Percentiles rank a stretch among this genome's conserved stretches.
Evolutionary conservation across 2,888 invertebrate genomes (phyloP).

Genomic region (Drosophila yooni): DNA sequence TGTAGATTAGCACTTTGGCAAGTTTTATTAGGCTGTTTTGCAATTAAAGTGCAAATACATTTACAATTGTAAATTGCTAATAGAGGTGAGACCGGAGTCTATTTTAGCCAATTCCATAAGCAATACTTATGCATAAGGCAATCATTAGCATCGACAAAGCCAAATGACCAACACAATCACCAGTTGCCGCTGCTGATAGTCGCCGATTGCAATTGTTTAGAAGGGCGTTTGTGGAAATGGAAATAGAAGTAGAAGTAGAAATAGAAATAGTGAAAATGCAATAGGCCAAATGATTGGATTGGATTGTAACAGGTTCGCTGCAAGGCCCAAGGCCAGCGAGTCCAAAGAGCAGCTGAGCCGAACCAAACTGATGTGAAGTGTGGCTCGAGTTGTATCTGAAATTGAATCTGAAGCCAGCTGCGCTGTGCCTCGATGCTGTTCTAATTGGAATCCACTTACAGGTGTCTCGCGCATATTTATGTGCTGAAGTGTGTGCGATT

Average conservation of each 20-base stretch:
- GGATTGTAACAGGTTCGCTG: constrained; percentile 49
- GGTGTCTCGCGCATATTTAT: constrained; percentile 29
- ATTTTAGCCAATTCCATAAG: constrained; percentile 21
- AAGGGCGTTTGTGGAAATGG: constrained; percentile 35
- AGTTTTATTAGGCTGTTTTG: neutral
- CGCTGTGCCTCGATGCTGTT: constrained; percentile 10
- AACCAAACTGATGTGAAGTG: constrained; percentile 7
- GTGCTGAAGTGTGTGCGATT: constrained; percentile 6
- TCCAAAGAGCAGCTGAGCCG: constrained; percentile 1
- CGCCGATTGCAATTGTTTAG: constrained; percentile 13
- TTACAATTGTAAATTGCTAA: constrained; percentile 8
- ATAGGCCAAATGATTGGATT: constrained; percentile 28
- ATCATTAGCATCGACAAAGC: constrained; percentile 13
- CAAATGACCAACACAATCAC: constrained; percentile 22
- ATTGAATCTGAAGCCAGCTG: constrained; percentile 5
- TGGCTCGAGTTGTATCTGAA: constrained; percentile 7
- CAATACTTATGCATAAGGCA: constrained; percentile 7
- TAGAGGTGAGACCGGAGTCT: constrained; percentile 10
- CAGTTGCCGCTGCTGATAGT: constrained; percentile 1
- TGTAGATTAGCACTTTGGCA: constrained; percentile 3
- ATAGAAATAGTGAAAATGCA: constrained; percentile 28
- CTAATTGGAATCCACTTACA: constrained; percentile 47
- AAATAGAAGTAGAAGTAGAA: constrained; percentile 45
- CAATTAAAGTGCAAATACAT: neutral
- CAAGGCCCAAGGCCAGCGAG: constrained; percentile 48